Conservation (phyloP, 2,113 vertebrate genomes). For the Trichomycterus rosablanca region DNA sequence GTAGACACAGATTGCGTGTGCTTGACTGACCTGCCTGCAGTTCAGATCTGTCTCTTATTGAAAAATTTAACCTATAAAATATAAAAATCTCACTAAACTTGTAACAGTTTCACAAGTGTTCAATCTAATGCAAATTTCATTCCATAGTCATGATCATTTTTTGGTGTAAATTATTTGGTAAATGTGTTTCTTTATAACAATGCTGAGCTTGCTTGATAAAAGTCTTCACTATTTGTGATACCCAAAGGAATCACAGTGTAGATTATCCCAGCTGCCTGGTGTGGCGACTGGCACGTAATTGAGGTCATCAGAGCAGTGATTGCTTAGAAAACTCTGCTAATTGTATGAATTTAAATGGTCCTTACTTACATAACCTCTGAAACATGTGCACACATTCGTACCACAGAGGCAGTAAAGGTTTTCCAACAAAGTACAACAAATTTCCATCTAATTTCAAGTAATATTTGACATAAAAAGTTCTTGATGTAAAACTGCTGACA, state of each 20-base stretch:
- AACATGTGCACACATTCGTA: constrained; percentile 1
- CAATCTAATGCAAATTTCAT: too few relatives aligned
- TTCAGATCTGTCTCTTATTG: too few relatives aligned
- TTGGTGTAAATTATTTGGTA: too few relatives aligned
- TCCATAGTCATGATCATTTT: too few relatives aligned
- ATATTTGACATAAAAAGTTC: background rate
- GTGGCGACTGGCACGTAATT: constrained; percentile 19
- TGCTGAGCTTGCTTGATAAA: background rate
- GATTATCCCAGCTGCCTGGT: background rate
- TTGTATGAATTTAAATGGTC: constrained; percentile 37
- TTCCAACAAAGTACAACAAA: constrained; percentile 7
- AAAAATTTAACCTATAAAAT: too few relatives aligned
- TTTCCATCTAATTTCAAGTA: background rate
- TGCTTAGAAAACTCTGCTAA: constrained; percentile 35
- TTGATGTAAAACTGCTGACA: background rate
- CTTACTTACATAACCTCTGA: constrained; percentile 19
- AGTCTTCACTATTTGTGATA: background rate
- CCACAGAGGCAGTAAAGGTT: background rate
- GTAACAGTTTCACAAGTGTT: too few relatives aligned
- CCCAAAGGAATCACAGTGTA: background rate
- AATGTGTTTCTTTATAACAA: too few relatives aligned
- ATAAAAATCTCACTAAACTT: too few relatives aligned
- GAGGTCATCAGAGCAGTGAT: constrained; percentile 30
- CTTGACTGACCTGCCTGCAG: too few relatives aligned
- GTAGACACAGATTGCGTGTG: too few relatives aligned